Percentiles rank a stretch among this genome's conserved stretches.
phyloP scores from a whole-genome alignment of 37 sponge, comb jelly and placozoan genomes.

The Mnemiopsis leidyi region DNA sequence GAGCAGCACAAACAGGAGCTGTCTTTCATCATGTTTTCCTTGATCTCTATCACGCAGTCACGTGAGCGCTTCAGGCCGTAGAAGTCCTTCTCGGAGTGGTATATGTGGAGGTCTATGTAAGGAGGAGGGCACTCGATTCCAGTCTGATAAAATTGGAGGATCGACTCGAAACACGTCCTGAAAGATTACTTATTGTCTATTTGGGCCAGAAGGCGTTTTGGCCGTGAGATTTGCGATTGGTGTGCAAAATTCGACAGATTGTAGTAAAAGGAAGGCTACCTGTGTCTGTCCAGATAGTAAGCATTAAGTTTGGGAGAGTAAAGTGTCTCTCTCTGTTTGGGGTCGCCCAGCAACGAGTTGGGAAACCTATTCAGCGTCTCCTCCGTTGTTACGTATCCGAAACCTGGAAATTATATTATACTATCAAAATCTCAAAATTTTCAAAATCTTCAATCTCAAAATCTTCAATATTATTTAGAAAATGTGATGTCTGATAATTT shows the following conservation, averaged over 20 bases:
- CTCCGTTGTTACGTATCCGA: neutral
- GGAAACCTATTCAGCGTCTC: neutral
- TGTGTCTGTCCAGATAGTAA: neutral
- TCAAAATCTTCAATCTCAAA: too few relatives aligned
- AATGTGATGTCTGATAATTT: too few relatives aligned
- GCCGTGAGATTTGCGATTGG: too few relatives aligned
- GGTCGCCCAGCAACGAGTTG: neutral
- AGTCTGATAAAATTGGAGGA: neutral
- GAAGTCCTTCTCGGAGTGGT: neutral
- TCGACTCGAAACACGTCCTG: neutral
- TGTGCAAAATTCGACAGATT: too few relatives aligned
- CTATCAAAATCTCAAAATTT: too few relatives aligned
- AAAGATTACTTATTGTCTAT: too few relatives aligned
- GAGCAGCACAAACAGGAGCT: neutral
- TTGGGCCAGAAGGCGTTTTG: too few relatives aligned
- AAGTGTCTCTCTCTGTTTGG: neutral
- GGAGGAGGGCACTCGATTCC: neutral
- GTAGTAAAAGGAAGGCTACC: neutral
- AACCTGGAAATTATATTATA: neutral
- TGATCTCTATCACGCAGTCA: neutral
- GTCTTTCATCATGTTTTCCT: neutral
- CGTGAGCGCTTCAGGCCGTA: neutral
- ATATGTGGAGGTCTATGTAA: neutral
- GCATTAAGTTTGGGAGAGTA: neutral
- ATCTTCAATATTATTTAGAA: too few relatives aligned